Evolutionary conservation across 2,888 invertebrate genomes (phyloP), one percentile per base, ranked within the genome.

Genomic region (Drosophila phalerata): DNA sequence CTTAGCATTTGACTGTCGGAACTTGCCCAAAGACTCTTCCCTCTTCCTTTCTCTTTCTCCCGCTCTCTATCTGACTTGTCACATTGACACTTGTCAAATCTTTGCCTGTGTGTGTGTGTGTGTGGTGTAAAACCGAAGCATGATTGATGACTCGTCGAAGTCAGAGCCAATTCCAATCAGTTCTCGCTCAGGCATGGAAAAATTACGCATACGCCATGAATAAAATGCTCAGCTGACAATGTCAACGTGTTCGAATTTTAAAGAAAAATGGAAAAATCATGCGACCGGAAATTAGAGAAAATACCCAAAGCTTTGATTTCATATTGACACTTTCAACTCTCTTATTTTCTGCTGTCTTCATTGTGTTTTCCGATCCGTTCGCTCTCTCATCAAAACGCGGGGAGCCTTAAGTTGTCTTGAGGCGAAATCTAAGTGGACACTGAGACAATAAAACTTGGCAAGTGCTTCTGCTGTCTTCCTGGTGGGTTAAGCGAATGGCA

Each of bases 101-200:
- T 77, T 71, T 70, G 19, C 32, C 4, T 81, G 76, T 62, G 73
- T 73, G 77, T 88, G 83, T 83, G 77, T 79, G 71, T 70, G 85
- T 85, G 83, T 74, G 77, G 77, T 85, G 85, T 76, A 76, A 88
- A 79, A 88, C 73, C 77, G 83, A 77, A 81, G 85, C 79, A 89
- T 90, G 91, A 90, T 90, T 90, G 91, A 90, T 90, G 91, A 91
- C 75, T 83, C 66, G 66, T 69, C 77, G 67, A 57, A 69, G 70
- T 65, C 67, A 51, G 32, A 69, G 67, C 81, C 78, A 81, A 80
- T 81, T 83, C 85, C 83, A 81, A 81, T 81, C 83, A 81, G 83
- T 67, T 69, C 13, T 48, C 49, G 49, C 34, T 37, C 60, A 68
- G 74, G 58, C 70, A 78, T 78, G 48, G 65, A 65, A 68, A 80